Evolutionary conservation across 2,888 invertebrate species (phyloP), one percentile per base, ranked within the genome.

Genomic region (Miltochrista miniata): DNA sequence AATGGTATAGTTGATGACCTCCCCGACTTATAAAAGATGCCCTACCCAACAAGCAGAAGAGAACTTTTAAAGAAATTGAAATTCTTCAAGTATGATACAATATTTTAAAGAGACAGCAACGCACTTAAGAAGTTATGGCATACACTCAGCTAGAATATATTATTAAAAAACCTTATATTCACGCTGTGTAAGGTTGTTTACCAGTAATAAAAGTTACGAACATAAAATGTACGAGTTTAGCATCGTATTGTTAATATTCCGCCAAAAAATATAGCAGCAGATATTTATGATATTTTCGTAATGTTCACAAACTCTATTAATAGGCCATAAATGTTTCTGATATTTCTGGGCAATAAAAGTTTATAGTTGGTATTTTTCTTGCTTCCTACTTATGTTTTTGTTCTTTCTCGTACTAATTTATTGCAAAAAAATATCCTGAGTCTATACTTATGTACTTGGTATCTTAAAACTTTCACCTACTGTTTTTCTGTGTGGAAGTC

Each of bases 161-260:
- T 12, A n/a, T 7, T 40, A 35, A 14, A 35, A 36, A 47, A 35
- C 37, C 15, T 36, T 30, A 35, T 29, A 31, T 7, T 48, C 9
- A 24, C 24, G 36, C 9, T 33, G 14, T 41, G 24, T 36, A 29
- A 45, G 29, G 1, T 36, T 37, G 41, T 41, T 41, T 41, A 40
- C 36, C 36, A 31, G 33, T 15, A 57, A 42, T 59, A 46, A 61
- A 66, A 58, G 51, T 55, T 58, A 56, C 45, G 54, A 45, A 42
- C 54, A 42, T 59, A 46, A 61, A 66, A 58, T 49, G 54, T 58
- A 56, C 45, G 39, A 54, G 24, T 66, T 56, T 63, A 63, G 49
- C 40, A 45, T 47, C 12, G 29, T 42, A 37, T 38, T 29, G 29
- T 48, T 35, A 48, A 41, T 29, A 36, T 14, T 13, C 13, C 34